These are phyloP conservation scores for Macropis europaea DNA, from an alignment of 2,888 invertebrate genomes.

Conservation along the genomic window DNA sequence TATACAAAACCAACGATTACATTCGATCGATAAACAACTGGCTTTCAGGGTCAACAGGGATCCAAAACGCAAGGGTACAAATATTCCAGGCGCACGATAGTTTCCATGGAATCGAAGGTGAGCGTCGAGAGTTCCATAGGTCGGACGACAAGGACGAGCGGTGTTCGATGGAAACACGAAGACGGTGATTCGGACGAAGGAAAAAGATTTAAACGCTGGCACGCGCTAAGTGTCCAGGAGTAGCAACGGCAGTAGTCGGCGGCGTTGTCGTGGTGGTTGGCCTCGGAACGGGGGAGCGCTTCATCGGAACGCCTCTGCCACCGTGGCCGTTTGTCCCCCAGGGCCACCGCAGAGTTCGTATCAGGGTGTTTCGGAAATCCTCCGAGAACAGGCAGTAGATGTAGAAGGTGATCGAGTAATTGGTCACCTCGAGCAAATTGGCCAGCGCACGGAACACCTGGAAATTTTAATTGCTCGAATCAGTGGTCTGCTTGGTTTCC, in stretches of 20 bases:
- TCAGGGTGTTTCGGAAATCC: conserved; percentile 87
- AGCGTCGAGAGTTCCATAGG: no score
- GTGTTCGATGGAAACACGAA: background rate
- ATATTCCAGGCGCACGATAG: no score
- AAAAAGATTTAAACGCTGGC: conserved; percentile 68
- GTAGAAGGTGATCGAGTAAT: conserved; percentile 90
- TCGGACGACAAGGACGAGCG: no score
- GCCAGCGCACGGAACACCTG: conserved; percentile 87
- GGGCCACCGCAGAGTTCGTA: conserved; percentile 84
- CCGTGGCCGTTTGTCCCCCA: conserved; percentile 72
- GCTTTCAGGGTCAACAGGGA: no score
- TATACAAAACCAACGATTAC: no score
- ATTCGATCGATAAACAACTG: no score
- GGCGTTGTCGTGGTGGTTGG: conserved; percentile 72
- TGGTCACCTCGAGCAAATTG: conserved; percentile 87
- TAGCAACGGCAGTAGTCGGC: conserved; percentile 68
- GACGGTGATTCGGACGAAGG: background rate
- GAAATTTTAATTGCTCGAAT: background rate
- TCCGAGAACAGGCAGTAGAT: conserved; percentile 90
- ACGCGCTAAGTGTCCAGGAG: conserved; percentile 68
- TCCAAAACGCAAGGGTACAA: no score
- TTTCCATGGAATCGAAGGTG: no score
- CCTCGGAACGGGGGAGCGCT: conserved; percentile 68
- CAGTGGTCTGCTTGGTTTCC: no score
- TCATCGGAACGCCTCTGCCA: conserved; percentile 65